A percentile compares a stretch with the other conserved stretches of the same genome.
These are phyloP conservation scores for Chrysina gloriosa DNA, from an alignment of 2,888 invertebrate genomes.

Conservation along the genomic window DNA sequence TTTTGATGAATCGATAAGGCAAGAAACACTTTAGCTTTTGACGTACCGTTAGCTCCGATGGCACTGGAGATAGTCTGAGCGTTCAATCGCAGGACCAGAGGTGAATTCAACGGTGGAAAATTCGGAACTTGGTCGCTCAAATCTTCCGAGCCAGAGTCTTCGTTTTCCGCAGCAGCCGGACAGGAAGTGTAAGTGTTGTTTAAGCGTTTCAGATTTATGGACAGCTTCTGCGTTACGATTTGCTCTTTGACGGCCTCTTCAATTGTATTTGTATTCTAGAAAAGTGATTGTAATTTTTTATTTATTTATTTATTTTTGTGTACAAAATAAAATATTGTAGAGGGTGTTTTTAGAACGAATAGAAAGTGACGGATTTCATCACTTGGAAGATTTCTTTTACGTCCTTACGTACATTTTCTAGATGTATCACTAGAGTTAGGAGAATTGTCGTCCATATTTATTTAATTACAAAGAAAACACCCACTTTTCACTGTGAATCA, in stretches of 20 bases:
- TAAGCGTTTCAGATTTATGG: slow-evolving; percentile 79
- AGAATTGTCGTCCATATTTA: too few relatives aligned
- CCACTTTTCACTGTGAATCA: too few relatives aligned
- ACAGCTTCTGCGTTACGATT: slow-evolving; percentile 79
- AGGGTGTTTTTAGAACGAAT: too few relatives aligned
- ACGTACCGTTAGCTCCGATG: slow-evolving; percentile 66
- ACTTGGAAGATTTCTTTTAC: too few relatives aligned
- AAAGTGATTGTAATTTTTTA: slow-evolving; percentile 8
- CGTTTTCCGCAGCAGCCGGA: slow-evolving; percentile 63
- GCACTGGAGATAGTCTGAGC: slow-evolving; percentile 70
- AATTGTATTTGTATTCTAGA: slow-evolving; percentile 57
- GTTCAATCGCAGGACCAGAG: slow-evolving; percentile 70
- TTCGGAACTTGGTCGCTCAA: slow-evolving; percentile 66
- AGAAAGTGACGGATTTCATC: too few relatives aligned
- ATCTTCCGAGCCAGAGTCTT: slow-evolving; percentile 61
- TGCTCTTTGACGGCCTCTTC: slow-evolving; percentile 70
- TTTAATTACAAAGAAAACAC: too few relatives aligned
- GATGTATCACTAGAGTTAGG: too few relatives aligned
- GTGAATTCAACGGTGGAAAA: slow-evolving; percentile 67
- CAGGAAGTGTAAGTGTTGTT: slow-evolving; percentile 74
- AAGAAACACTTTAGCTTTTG: neutral
- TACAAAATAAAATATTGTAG: too few relatives aligned
- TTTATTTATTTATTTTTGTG: neutral
- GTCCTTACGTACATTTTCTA: too few relatives aligned
- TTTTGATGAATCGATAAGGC: too few relatives aligned